Evolutionary conservation across 2,113 vertebrate species (phyloP).

Genomic region (Tragelaphus strepsiceros): DNA sequence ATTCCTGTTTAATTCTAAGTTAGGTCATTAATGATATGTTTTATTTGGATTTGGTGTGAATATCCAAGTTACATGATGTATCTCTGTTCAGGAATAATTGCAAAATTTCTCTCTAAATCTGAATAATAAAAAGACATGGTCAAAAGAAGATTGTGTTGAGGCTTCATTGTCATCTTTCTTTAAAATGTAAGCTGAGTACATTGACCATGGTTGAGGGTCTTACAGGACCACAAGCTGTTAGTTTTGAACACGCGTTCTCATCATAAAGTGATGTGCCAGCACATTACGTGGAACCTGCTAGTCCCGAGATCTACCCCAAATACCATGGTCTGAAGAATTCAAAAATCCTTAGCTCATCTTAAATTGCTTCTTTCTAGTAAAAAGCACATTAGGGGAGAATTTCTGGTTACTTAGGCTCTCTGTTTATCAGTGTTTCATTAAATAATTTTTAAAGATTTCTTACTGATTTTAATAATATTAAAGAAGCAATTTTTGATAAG

Average conservation of each 20-base stretch:
- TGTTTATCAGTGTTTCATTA: background rate
- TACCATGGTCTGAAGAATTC: background rate
- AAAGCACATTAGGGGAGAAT: background rate
- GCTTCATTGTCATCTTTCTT: background rate
- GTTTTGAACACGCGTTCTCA: background rate
- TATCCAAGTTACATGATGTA: background rate
- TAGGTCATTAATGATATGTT: background rate
- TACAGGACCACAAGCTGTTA: background rate
- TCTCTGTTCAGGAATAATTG: background rate
- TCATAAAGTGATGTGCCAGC: background rate
- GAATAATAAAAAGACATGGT: background rate
- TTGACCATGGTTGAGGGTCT: background rate
- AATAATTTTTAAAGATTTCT: background rate
- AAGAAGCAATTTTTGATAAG: background rate
- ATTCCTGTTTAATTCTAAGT: background rate
- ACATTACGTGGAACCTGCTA: background rate
- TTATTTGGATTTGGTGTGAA: background rate
- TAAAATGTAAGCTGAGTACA: background rate
- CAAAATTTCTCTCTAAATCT: background rate
- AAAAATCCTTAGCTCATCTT: background rate
- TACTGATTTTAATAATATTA: background rate
- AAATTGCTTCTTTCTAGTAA: background rate
- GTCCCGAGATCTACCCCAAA: background rate
- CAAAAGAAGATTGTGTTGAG: background rate
- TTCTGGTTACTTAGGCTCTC: background rate